Evolutionary conservation across 2,113 vertebrate species (phyloP).

Genomic region (Raja brachyura): DNA sequence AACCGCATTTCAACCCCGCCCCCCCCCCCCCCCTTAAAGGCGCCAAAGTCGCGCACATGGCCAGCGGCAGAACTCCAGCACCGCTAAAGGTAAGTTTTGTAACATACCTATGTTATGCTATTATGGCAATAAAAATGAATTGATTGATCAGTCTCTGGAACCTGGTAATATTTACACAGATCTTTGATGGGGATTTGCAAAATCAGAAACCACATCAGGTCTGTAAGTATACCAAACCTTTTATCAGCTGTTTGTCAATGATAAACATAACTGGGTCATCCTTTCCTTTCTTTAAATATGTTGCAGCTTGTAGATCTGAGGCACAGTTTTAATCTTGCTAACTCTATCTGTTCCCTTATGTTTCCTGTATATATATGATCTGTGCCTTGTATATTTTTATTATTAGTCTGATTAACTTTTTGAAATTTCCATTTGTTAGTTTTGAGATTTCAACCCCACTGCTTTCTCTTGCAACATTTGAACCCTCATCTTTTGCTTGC

Average conservation of each 20-base stretch:
- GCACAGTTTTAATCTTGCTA: not conserved
- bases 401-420: not conserved
- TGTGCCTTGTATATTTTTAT: not conserved
- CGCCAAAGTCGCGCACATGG: too few species aligned
- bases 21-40: too few species aligned
- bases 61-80: too few species aligned
- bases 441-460: not conserved
- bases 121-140: constrained; percentile 12
- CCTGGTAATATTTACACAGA: not conserved
- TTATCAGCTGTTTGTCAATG: not conserved
- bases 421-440: not conserved
- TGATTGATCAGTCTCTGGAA: not conserved
- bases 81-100: too few species aligned
- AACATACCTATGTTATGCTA: too few species aligned
- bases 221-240: not conserved
- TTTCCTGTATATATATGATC: not conserved
- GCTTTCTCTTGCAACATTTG: not conserved
- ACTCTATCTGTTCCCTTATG: not conserved
- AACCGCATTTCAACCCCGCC: too few species aligned
- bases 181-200: not conserved
- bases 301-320: not conserved
- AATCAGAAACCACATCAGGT: not conserved
- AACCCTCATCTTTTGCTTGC: not conserved
- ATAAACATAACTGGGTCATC: not conserved
- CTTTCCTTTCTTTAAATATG: not conserved